Evolutionary conservation across 1,140 invertebrate genomes (phyloP).

Genomic region (Teleopsis dalmanni): DNA sequence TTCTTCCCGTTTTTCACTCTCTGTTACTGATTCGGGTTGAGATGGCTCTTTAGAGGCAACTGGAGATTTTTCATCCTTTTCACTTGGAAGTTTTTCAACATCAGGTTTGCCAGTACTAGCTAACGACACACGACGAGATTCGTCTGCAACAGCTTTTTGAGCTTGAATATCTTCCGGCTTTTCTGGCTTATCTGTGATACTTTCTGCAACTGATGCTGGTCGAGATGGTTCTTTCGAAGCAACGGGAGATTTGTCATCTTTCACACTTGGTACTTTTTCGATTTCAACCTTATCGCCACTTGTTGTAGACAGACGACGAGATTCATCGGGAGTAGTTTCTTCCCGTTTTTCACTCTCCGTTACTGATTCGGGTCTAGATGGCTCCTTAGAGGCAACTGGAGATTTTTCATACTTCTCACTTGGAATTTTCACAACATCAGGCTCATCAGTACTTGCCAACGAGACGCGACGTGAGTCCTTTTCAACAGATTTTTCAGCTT

Average conservation of each 20-base stretch:
- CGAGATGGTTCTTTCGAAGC: slow-evolving; percentile 18
- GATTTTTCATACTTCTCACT: slow-evolving; percentile 10
- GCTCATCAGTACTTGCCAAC: too few species aligned
- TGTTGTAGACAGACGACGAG: not conserved
- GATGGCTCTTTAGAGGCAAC: slow-evolving; percentile 17
- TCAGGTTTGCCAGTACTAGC: too few species aligned
- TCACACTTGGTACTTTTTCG: slow-evolving; percentile 10
- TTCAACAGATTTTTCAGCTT: too few species aligned
- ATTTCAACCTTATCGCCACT: not conserved
- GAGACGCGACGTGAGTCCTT: too few species aligned
- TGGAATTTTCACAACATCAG: too few species aligned
- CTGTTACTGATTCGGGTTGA: slow-evolving; percentile 14
- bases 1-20: slow-evolving; percentile 12
- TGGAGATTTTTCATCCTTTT: slow-evolving; percentile 16
- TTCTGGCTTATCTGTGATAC: not conserved
- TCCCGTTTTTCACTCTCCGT: slow-evolving; percentile 6
- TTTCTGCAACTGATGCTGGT: slow-evolving; percentile 17
- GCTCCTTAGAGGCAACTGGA: slow-evolving; percentile 5
- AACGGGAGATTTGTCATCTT: slow-evolving; percentile 3
- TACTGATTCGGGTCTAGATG: slow-evolving; percentile 12
- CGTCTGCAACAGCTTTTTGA: too few species aligned
- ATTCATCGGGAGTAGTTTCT: slow-evolving; percentile 2
- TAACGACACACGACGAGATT: too few species aligned
- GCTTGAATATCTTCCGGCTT: too few species aligned
- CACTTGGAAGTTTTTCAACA: too few species aligned